phyloP scores from a whole-genome alignment of 2,888 invertebrate genomes.

The Phyllotreta striolata region DNA sequence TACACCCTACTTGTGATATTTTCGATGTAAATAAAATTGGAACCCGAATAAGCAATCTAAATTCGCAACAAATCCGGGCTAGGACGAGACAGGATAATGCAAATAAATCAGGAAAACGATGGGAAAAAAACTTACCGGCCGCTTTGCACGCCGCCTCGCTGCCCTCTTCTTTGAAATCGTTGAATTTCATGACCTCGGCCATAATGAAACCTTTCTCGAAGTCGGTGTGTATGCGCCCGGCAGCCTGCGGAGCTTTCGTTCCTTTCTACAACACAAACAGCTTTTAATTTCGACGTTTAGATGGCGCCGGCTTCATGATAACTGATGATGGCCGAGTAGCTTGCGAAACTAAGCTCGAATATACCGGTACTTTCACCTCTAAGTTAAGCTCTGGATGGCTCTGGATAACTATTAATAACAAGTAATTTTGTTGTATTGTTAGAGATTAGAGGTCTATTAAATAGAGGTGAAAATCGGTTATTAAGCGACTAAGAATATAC shows the following conservation, averaged over 20 bases:
- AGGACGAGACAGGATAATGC: neutral
- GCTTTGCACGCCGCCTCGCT: conserved; percentile 91
- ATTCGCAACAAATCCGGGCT: neutral
- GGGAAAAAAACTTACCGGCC: conserved; percentile 69
- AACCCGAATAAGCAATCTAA: neutral
- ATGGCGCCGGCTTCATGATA: neutral
- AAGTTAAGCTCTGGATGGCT: too few species aligned
- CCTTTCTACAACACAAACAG: conserved; percentile 75
- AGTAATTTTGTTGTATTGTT: too few species aligned
- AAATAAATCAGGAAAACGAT: neutral
- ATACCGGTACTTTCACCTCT: too few species aligned
- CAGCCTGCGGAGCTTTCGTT: conserved; percentile 98
- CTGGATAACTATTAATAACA: too few species aligned
- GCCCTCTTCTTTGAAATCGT: conserved; percentile 96
- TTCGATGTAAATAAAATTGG: neutral
- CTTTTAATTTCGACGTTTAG: neutral
- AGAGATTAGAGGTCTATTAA: too few species aligned
- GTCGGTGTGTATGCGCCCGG: conserved; percentile 98
- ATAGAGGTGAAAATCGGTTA: too few species aligned
- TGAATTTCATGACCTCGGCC: conserved; percentile 99
- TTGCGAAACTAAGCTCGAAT: too few species aligned
- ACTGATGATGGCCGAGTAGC: too few species aligned
- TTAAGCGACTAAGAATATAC: too few species aligned
- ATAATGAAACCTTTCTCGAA: conserved; percentile 99
- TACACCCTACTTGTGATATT: neutral